These are phyloP conservation scores for Gonioctena quinquepunctata DNA, from an alignment of 1,140 invertebrate genomes.

Conservation along the genomic window DNA sequence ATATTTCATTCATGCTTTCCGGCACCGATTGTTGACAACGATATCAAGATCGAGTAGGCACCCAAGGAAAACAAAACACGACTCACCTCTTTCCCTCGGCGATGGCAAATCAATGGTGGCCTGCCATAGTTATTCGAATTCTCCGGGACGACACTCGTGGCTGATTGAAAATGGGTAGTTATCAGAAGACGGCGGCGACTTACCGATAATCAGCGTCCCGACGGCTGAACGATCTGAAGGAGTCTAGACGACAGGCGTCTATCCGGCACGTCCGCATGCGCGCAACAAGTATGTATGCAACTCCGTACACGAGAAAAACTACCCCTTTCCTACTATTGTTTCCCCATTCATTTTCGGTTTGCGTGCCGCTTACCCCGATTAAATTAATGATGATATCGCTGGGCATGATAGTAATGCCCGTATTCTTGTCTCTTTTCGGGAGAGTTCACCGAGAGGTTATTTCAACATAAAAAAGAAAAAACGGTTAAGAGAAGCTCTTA, in stretches of 20 bases:
- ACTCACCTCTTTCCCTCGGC: neutral
- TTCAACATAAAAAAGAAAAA: too few species aligned
- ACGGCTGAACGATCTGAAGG: conserved; percentile 7
- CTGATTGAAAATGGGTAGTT: conserved; percentile 17
- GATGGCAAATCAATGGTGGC: neutral
- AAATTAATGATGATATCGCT: neutral
- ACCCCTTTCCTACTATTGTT: neutral
- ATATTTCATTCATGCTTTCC: neutral
- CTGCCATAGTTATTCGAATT: neutral
- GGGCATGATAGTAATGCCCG: neutral
- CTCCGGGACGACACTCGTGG: neutral
- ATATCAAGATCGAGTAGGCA: neutral
- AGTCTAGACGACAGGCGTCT: conserved; percentile 14
- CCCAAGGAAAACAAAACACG: neutral
- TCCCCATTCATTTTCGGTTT: conserved; percentile 1
- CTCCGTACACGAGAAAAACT: neutral
- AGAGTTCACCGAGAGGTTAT: neutral
- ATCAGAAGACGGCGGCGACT: neutral
- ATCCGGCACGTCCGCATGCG: conserved; percentile 1
- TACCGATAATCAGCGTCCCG: neutral
- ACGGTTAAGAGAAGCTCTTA: too few species aligned
- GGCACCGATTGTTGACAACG: neutral
- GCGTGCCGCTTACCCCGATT: neutral
- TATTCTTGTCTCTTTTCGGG: neutral
- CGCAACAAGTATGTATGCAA: conserved; percentile 12